A percentile compares a stretch with the other conserved stretches of the same genome.
These are phyloP conservation scores for Teinopalpus imperialis DNA, from an alignment of 2,888 invertebrate genomes.

Conservation along the genomic window DNA sequence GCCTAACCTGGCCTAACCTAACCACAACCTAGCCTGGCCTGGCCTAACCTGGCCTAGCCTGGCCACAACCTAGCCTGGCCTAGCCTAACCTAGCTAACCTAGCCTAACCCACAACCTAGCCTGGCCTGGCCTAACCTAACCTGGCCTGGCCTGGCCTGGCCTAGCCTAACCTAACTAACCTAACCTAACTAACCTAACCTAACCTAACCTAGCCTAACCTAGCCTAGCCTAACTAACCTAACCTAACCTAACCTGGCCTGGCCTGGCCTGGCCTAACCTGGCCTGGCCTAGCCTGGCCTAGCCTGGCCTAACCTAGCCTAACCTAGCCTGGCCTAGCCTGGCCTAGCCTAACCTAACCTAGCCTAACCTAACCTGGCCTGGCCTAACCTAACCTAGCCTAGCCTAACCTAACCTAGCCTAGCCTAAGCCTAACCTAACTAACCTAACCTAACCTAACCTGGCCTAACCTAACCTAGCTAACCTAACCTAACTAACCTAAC, in stretches of 20 bases:
- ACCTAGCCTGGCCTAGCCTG: slow-evolving; percentile 9
- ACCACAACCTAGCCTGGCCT: no score
- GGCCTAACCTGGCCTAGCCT: slow-evolving; percentile 9
- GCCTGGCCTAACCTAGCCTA: slow-evolving; percentile 10
- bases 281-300: slow-evolving; percentile 8
- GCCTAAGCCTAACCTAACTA: slow-evolving; percentile 13
- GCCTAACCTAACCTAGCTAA: no score
- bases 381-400: slow-evolving; percentile 22
- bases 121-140: slow-evolving; percentile 10
- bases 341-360: slow-evolving; percentile 15
- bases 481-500: background rate
- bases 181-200: slow-evolving; percentile 17
- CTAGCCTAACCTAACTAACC: slow-evolving; percentile 16
- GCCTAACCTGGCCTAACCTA: slow-evolving; percentile 10
- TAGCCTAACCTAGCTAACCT: no score
- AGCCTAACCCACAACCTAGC: no score
- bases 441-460: slow-evolving; percentile 6
- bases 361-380: slow-evolving; percentile 10
- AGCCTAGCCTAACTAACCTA: no score
- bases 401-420: slow-evolving; percentile 19
- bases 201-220: slow-evolving; percentile 13
- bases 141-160: slow-evolving; percentile 6
- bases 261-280: slow-evolving; percentile 8
- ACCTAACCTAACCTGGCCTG: slow-evolving; percentile 9
- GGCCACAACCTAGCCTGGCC: slow-evolving; percentile 12